Conservation (phyloP, 2,797 vertebrate species). For the Prionace glauca region DNA sequence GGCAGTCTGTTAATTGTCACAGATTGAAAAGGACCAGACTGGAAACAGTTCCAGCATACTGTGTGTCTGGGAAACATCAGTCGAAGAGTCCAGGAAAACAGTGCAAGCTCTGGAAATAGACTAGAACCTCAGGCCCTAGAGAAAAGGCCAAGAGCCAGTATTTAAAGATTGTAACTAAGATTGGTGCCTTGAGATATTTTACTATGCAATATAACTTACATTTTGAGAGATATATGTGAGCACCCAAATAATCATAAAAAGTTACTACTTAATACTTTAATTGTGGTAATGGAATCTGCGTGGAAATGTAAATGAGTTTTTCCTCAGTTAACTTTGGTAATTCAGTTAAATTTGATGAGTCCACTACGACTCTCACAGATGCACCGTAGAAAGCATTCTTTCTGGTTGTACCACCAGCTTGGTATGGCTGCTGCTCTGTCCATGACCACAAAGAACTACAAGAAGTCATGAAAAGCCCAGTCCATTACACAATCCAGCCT, state of each 20-base stretch:
- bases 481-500: no score
- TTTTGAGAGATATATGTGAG: background rate
- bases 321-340: background rate
- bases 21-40: background rate
- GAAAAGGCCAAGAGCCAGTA: background rate
- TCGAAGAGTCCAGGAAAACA: background rate
- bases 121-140: background rate
- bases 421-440: no score
- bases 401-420: no score
- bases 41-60: background rate
- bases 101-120: background rate
- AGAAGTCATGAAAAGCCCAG: no score
- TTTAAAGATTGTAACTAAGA: background rate
- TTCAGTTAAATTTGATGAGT: no score
- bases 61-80: background rate
- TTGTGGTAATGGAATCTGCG: background rate
- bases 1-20: constrained; percentile 1
- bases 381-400: no score
- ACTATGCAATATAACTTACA: background rate
- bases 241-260: background rate
- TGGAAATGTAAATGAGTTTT: background rate
- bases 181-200: background rate
- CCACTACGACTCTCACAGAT: no score
- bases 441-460: no score
- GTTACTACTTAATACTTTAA: background rate